These are phyloP conservation scores for Dugesia japonica DNA, from an alignment of 2,888 invertebrate species.

Conservation along the genomic window DNA sequence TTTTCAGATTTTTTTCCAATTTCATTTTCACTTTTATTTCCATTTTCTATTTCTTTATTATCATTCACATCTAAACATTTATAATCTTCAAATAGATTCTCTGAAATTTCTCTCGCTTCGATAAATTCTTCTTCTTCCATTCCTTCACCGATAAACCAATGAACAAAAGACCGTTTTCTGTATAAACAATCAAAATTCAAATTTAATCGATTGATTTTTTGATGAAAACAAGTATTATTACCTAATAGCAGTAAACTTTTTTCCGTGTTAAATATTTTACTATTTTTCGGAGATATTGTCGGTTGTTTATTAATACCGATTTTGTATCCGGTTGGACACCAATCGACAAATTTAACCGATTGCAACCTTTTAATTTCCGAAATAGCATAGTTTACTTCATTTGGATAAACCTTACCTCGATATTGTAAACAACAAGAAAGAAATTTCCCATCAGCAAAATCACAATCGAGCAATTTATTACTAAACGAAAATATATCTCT, in stretches of 20 bases:
- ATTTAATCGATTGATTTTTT: conserved; percentile 36
- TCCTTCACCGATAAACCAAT: conserved; percentile 38
- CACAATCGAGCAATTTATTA: background rate
- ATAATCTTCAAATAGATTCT: background rate
- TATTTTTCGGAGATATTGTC: conserved; percentile 42
- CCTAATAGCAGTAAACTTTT: conserved; percentile 65
- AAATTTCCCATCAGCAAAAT: conserved; percentile 24
- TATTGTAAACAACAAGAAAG: conserved; percentile 34
- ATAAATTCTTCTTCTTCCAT: conserved; percentile 37
- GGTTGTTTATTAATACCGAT: conserved; percentile 64
- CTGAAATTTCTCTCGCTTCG: conserved; percentile 51
- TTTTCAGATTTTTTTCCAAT: too few species aligned
- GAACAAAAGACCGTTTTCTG: conserved; percentile 37
- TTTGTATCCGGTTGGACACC: conserved; percentile 36
- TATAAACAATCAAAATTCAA: conserved; percentile 39
- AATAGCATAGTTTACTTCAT: conserved; percentile 37
- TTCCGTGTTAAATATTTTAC: conserved; percentile 53
- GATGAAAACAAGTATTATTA: conserved; percentile 59
- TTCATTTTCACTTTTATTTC: too few species aligned
- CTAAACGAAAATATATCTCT: background rate
- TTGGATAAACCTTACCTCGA: conserved; percentile 36
- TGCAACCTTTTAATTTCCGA: background rate
- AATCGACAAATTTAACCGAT: conserved; percentile 31
- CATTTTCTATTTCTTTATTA: too few species aligned
- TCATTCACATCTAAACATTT: background rate